A percentile compares a stretch with the other conserved stretches of the same genome.
Evolutionary conservation across 2,888 invertebrate species (phyloP).

Genomic region (Amblyjoppa fuscipennis): DNA sequence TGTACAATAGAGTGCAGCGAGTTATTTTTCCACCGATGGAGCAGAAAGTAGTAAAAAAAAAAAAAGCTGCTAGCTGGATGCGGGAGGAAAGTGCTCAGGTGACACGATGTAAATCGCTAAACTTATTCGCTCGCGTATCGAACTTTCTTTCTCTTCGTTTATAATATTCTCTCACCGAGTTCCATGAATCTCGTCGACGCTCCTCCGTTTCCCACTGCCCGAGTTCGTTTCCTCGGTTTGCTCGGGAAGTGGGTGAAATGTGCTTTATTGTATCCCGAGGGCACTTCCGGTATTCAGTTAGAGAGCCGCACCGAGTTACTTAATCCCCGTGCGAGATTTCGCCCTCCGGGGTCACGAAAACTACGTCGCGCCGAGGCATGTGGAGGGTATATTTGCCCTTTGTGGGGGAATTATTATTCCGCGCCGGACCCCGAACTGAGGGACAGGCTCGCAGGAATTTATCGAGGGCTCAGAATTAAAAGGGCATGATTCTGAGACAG

Average conservation of each 20-base stretch:
- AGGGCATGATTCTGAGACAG: no score
- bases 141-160: slow-evolving; percentile 23
- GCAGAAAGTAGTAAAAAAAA: not conserved
- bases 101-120: slow-evolving; percentile 52
- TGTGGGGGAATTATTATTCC: slow-evolving; percentile 36
- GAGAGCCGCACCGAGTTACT: slow-evolving; percentile 16
- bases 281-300: slow-evolving; percentile 3
- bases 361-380: not conserved
- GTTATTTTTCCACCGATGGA: slow-evolving; percentile 11
- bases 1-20: not conserved
- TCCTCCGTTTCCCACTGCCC: not conserved
- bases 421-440: not conserved
- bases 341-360: slow-evolving; percentile 18
- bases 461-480: no score
- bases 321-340: slow-evolving; percentile 25
- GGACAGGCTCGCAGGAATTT: slow-evolving; percentile 14
- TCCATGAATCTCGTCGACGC: not conserved
- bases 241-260: not conserved
- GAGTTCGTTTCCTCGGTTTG: not conserved
- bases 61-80: not conserved
- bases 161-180: not conserved
- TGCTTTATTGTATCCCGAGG: slow-evolving; percentile 6
- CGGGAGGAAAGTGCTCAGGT: slow-evolving; percentile 30
- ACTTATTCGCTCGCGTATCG: slow-evolving; percentile 35
- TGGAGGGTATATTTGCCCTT: not conserved